Conservation (phyloP, 2,888 invertebrate species). For the Tetragonisca angustula region DNA sequence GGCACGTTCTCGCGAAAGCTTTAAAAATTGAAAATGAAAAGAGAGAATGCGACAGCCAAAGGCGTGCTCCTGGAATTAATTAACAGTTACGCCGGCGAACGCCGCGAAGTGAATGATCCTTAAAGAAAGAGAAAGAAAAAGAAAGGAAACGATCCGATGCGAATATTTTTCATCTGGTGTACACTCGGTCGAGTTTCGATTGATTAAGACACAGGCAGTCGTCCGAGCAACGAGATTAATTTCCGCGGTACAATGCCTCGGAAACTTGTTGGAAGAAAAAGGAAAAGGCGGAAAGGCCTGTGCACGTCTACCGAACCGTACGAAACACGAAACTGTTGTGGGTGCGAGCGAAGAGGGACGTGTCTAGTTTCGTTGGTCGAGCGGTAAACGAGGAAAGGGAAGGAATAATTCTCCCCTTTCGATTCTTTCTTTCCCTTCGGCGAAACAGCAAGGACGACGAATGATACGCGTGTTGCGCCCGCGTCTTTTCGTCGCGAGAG, state of each 20-base stretch:
- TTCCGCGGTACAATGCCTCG: too few species aligned
- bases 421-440: background rate
- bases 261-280: background rate
- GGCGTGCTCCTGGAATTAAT: conserved; percentile 5
- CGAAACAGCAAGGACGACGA: background rate
- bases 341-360: too few species aligned
- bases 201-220: background rate
- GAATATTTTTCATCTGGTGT: background rate
- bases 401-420: background rate
- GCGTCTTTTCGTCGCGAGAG: background rate
- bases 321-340: background rate
- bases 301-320: background rate
- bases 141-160: too few species aligned
- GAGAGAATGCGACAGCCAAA: background rate
- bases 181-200: background rate
- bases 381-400: background rate
- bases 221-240: background rate
- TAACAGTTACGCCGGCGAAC: conserved; percentile 3
- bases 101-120: background rate
- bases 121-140: background rate
- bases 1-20: background rate
- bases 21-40: background rate
- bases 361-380: background rate
- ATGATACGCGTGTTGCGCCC: background rate
- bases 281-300: background rate